A percentile compares a stretch with the other conserved stretches of the same genome.
phyloP scores from a whole-genome alignment of 2,888 invertebrate genomes.

The Heliconius erato region DNA sequence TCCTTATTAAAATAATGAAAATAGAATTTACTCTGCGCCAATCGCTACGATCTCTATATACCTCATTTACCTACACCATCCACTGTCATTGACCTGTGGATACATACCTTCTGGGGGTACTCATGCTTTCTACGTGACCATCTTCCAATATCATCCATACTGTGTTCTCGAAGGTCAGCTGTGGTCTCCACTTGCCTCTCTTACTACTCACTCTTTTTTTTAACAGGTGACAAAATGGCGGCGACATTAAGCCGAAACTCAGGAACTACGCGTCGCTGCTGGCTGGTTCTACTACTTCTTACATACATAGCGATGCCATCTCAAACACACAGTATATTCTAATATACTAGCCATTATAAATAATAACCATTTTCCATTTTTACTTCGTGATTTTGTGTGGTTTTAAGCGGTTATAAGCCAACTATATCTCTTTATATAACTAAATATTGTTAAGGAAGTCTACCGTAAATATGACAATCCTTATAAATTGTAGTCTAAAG shows the following conservation, averaged over 20 bases:
- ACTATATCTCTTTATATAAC: neutral
- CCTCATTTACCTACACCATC: no score
- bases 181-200: neutral
- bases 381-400: conserved; percentile 7
- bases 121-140: no score
- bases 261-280: conserved; percentile 47
- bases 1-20: no score
- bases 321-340: conserved; percentile 14
- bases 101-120: no score
- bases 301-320: conserved; percentile 33
- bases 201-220: neutral
- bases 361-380: neutral
- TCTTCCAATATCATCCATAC: no score
- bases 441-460: neutral
- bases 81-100: no score
- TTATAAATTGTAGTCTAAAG: neutral
- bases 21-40: no score
- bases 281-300: conserved; percentile 28
- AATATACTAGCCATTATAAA: conserved; percentile 13
- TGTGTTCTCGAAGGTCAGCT: no score
- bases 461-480: neutral
- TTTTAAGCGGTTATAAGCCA: neutral
- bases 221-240: conserved; percentile 95
- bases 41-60: no score
- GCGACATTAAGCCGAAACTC: conserved; percentile 93